Evolutionary conservation across 2,888 invertebrate genomes (phyloP).

Genomic region (Amiota minor): DNA sequence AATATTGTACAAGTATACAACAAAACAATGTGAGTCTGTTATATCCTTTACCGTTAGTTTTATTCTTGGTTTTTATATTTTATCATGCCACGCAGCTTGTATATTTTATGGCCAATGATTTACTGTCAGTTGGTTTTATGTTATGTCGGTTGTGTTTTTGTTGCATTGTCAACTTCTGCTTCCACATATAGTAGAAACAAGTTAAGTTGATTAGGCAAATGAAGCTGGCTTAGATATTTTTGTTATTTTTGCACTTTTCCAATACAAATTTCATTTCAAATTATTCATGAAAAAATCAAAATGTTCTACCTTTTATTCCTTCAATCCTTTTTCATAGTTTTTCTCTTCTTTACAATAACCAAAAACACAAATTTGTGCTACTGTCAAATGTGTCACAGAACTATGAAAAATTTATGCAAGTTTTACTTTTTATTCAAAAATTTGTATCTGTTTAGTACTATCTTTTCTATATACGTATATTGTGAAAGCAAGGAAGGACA

Average conservation of each 20-base stretch:
- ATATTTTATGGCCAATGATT: constrained; percentile 24
- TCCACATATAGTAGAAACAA: not conserved
- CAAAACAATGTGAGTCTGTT: not conserved
- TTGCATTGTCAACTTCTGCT: not conserved
- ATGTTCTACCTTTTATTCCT: too few species aligned
- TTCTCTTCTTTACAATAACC: too few species aligned
- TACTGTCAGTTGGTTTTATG: constrained; percentile 9
- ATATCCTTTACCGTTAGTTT: constrained; percentile 16
- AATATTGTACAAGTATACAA: not conserved
- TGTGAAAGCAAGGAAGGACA: too few species aligned
- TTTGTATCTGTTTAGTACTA: too few species aligned
- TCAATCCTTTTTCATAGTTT: too few species aligned
- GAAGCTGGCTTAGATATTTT: not conserved
- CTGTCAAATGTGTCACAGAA: not conserved
- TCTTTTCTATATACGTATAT: too few species aligned
- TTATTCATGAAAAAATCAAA: not conserved
- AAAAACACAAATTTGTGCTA: not conserved
- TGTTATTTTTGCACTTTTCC: not conserved
- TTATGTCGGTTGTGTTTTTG: not conserved
- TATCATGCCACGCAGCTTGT: constrained; percentile 22
- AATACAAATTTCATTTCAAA: not conserved
- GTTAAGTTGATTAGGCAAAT: constrained; percentile 16
- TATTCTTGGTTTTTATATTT: not conserved
- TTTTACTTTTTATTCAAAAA: not conserved
- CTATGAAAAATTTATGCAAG: not conserved